These are phyloP conservation scores for Pardosa pseudoannulata DNA, from an alignment of 2,888 invertebrate species.

Conservation along the genomic window DNA sequence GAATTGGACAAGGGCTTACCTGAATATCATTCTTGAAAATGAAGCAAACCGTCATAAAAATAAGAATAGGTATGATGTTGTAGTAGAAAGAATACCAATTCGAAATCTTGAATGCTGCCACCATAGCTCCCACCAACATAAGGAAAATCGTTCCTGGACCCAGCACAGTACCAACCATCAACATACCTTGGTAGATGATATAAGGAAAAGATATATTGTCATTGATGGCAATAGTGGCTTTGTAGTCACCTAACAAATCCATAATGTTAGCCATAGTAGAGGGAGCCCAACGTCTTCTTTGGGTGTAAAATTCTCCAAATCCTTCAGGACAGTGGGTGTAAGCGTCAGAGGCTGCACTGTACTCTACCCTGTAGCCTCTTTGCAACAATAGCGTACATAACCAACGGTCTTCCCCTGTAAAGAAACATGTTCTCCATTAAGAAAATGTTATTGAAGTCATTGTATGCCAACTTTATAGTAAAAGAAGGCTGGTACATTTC, in stretches of 20 bases:
- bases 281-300: slow-evolving; percentile 81
- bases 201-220: slow-evolving; percentile 80
- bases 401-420: slow-evolving; percentile 96
- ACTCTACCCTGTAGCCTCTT: slow-evolving; percentile 98
- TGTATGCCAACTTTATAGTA: no score
- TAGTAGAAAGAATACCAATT: slow-evolving; percentile 87
- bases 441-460: no score
- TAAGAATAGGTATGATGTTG: slow-evolving; percentile 94
- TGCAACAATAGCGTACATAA: slow-evolving; percentile 97
- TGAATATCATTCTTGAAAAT: slow-evolving; percentile 92
- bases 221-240: slow-evolving; percentile 79
- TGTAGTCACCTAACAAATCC: slow-evolving; percentile 79
- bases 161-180: slow-evolving; percentile 86
- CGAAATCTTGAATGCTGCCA: slow-evolving; percentile 83
- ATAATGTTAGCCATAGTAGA: slow-evolving; percentile 82
- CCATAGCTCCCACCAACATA: slow-evolving; percentile 89
- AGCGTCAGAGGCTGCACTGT: slow-evolving; percentile 93
- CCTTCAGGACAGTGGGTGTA: slow-evolving; percentile 81
- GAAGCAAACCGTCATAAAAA: slow-evolving; percentile 95
- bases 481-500: no score
- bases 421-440: no score
- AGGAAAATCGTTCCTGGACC: slow-evolving; percentile 90
- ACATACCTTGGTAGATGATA: slow-evolving; percentile 78
- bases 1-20: no score
- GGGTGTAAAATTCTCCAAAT: slow-evolving; percentile 81